Conservation (phyloP, 1,140 invertebrate species). For the Sycophila sp. region DNA sequence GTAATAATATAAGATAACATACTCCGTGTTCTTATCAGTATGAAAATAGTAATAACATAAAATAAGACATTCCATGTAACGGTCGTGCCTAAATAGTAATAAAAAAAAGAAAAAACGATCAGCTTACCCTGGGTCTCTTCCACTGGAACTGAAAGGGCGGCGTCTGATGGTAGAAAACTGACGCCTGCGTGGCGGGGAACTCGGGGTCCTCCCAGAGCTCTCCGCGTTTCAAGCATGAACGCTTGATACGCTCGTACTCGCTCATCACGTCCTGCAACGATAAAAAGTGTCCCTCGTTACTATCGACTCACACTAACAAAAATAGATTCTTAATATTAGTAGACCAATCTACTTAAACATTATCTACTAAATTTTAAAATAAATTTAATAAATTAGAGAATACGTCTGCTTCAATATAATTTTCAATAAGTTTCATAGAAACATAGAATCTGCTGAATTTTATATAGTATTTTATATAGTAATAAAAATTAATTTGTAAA, state of each 20-base stretch:
- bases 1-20: no score
- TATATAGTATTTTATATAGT: no score
- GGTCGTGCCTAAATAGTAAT: no score
- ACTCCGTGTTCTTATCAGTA: no score
- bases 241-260: constrained; percentile 85
- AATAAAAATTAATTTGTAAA: no score
- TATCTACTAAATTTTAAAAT: neutral
- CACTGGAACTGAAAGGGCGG: constrained; percentile 91
- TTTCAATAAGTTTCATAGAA: neutral
- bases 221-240: constrained; percentile 79
- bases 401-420: neutral
- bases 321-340: no score
- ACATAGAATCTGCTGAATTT: no score
- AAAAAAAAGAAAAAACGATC: neutral
- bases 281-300: neutral
- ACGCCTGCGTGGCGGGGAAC: constrained; percentile 86
- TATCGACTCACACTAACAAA: no score
- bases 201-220: constrained; percentile 93
- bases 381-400: neutral
- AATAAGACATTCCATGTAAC: no score
- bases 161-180: constrained; percentile 93
- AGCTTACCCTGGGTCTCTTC: constrained; percentile 88
- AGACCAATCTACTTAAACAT: no score
- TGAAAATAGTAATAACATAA: no score
- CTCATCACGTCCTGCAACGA: constrained; percentile 68